These are phyloP conservation scores for Drosophila macrospina DNA, from an alignment of 2,888 invertebrate species.

Conservation along the genomic window DNA sequence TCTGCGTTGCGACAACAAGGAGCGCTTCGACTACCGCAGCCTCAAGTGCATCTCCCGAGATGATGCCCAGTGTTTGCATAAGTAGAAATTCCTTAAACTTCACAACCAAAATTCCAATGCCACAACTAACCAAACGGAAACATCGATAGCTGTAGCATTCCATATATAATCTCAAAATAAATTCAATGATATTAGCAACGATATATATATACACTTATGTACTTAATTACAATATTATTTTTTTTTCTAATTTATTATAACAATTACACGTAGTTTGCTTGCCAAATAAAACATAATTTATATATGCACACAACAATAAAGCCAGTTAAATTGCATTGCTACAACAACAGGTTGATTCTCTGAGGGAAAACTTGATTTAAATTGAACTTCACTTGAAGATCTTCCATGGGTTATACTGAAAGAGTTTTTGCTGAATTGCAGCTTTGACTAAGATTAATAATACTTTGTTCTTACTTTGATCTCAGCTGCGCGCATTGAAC, in stretches of 20 bases:
- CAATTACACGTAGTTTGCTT: slow-evolving; percentile 35
- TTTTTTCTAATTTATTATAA: slow-evolving; percentile 58
- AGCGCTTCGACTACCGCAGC: slow-evolving; percentile 71
- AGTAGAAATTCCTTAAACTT: slow-evolving; percentile 30
- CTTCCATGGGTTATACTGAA: neutral
- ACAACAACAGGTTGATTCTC: neutral
- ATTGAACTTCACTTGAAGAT: neutral
- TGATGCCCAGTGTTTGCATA: slow-evolving; percentile 63
- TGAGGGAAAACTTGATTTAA: neutral
- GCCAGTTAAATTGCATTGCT: slow-evolving; percentile 20
- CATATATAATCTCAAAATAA: slow-evolving; percentile 52
- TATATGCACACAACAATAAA: slow-evolving; percentile 43
- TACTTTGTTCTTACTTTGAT: slow-evolving; percentile 8
- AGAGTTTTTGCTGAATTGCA: too few species aligned
- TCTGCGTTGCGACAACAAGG: slow-evolving; percentile 68
- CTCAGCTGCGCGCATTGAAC: slow-evolving; percentile 48
- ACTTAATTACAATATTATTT: slow-evolving; percentile 21
- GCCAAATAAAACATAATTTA: slow-evolving; percentile 45
- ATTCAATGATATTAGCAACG: slow-evolving; percentile 65
- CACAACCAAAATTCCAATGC: neutral
- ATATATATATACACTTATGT: slow-evolving; percentile 43
- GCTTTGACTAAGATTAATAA: slow-evolving; percentile 10
- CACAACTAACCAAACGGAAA: slow-evolving; percentile 20
- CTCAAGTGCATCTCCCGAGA: slow-evolving; percentile 64
- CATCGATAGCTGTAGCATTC: slow-evolving; percentile 27